phyloP scores from a whole-genome alignment of 1,140 invertebrate species.

The Sesamia nonagrioides region DNA sequence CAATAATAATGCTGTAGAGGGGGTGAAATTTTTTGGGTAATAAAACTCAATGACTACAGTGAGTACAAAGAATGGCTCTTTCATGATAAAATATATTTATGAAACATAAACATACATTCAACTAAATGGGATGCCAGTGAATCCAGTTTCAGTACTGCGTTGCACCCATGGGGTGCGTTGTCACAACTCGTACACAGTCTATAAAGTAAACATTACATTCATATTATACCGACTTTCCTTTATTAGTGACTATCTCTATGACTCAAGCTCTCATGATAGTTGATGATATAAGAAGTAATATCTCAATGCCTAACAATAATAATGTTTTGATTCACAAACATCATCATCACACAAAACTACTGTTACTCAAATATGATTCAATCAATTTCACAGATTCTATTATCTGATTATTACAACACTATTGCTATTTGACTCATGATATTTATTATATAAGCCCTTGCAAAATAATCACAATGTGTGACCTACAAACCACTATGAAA shows the following conservation, averaged over 20 bases:
- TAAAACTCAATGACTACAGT: not conserved
- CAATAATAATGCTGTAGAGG: no score
- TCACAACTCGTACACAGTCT: conserved; percentile 96
- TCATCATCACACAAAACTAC: no score
- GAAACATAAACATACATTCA: conserved; percentile 93
- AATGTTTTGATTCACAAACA: conserved; percentile 4
- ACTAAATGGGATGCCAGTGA: conserved; percentile 93
- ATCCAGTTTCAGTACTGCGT: conserved; percentile 95
- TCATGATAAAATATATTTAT: not conserved
- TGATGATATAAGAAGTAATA: not conserved
- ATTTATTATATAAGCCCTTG: conserved; percentile 45
- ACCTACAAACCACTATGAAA: conserved; percentile 50
- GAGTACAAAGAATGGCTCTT: no score
- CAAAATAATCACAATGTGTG: conserved; percentile 43
- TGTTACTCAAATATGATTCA: conserved; percentile 7
- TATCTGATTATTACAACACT: not conserved
- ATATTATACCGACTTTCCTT: not conserved
- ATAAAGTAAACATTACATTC: conserved; percentile 60
- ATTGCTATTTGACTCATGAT: not conserved
- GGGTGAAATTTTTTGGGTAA: no score
- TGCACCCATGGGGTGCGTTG: conserved; percentile 96
- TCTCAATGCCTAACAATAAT: not conserved
- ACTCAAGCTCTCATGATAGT: not conserved
- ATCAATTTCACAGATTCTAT: conserved; percentile 30
- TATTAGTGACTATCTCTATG: not conserved